Base-by-base conservation (phyloP, 2,888 invertebrate species). In the Thera britannica region DNA sequence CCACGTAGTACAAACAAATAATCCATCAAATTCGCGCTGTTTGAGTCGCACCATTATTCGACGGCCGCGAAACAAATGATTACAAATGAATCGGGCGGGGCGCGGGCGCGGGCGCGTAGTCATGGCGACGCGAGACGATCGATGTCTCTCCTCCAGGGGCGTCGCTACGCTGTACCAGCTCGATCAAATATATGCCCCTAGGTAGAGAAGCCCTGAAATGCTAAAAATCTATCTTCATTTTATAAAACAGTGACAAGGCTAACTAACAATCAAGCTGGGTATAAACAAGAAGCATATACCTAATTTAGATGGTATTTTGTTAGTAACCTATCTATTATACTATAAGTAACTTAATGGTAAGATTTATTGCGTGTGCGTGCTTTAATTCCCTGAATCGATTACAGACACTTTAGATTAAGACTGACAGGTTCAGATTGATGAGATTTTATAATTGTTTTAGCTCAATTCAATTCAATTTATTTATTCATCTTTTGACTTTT, bases 21-120 rank as follows among this genome's bases (percentile, higher is more conserved):
- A 92, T 92, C 87, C 84, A 92, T 93, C 90, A 92, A 89, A 89
- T 88, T 89, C 83, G 78, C 86, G 79, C 83, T 80, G 83, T 90
- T 89, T 88, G 89, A 90, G 86, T 85, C 87, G 83, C 80, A 80
- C 87, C 89, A 88, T 90, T 89, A 91, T 92, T 88, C 88, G 89
- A 88, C 83, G 85, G 86, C 85, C 83, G 86, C 88, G 90, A 93
- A 93, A 92, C 93, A 93, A 93, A 93, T 92, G 93, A 92, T 93
- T 90, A 93, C 93, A 93, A 93, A 92, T 92, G 92, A 90, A 91
- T 89, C 82, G 85, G 83, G 86, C 68, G 70, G 83, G 52, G 52
- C 23, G 34, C 52, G 52, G 52, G 68, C n/a, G n/a, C n/a, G n/a
- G 79, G 77, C 77, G 78, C 84, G 90, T 92, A 82, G 84, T 82